Base-by-base conservation (phyloP, 2,797 vertebrate genomes). In the Anguilla marmorata region DNA sequence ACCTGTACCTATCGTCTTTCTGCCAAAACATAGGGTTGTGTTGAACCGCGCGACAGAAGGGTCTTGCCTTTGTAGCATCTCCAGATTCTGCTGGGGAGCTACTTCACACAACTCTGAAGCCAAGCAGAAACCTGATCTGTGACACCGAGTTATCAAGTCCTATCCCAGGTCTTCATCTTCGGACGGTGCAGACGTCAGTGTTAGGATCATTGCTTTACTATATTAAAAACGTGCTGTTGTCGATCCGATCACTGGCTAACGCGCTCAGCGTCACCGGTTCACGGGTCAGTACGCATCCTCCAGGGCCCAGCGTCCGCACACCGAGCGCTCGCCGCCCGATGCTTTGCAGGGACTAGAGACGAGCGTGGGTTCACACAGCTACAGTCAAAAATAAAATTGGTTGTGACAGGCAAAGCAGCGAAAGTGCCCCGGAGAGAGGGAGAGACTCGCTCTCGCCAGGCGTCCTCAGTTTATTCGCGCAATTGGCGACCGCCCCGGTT, bases 401-500 rank as follows among this genome's bases (percentile, higher is more conserved):
- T 7, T 5, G 33, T 27, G 69, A 86, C 69, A 66, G 79, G 41
- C 5, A 63, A 63, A 60, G n/a, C 16, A 24, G 41, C 30, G 27
- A 33, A 30, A 82, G 45, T 16, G 41, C 5, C 27, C 48, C 11
- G 6, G 16, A n/a, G 58, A 83, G 58, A 27, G 86, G 14, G 58
- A 27, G 2, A 21, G 86, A n/a, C 8, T 41, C 50, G 7, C 66
- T 72, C 82, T 52, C 24, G 6, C 27, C 30, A 4, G 54, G 30
- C 82, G 16, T 27, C 52, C 58, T 37, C 84, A 60, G 84, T 58
- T 84, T 30, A 84, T 84, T 54, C 24, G 27, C 91, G 21, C 60
- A 89, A 80, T 85, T 91, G 90, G 93, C 92, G 60, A 27, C 74
- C 66, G 74, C n/a, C 37, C 50, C 7, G n/a, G 41, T 1, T 54